Base-by-base conservation (phyloP, 2,888 invertebrate species). In the Azorinus chamasolen region DNA sequence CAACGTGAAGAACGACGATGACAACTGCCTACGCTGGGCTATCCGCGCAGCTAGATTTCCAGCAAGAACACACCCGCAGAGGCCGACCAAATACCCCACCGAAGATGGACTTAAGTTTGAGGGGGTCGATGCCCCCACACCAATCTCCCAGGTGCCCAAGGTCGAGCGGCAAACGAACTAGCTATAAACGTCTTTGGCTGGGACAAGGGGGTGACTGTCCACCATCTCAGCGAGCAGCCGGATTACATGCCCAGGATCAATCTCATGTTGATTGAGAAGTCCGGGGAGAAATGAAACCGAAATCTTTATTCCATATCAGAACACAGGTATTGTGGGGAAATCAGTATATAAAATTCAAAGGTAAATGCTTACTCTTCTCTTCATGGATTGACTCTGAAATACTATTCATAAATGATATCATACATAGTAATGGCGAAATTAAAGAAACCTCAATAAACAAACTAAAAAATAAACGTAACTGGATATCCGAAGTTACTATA, bases 1-100 rank as follows among this genome's bases (percentile, higher is more conserved):
- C n/a, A n/a, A n/a, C n/a, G n/a, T n/a, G n/a, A n/a, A 58, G 50
- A 12, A 72, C 68, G 68, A 39, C 59, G 69, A 48, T 57, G 71
- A 10, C 45, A 43, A 14, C 72, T 55, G 70, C 16, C 61, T 27
- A 16, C 24, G 24, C 25, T 18, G n/a, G n/a, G n/a, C n/a, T n/a
- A n/a, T n/a, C n/a, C n/a, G n/a, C 20, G 8, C 22, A 22, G 59
- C 14, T 0, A 14, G 16, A 4, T 41, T 46, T 18, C 48, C 20
- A 20, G 46, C 0, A 10, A 5, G 5, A 14, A 59, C n/a, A 20
- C 18, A 46, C 1, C 1, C 6, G 48, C n/a, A 57, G 18, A 22
- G 37, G 25, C 27, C 57, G 32, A 0, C 2, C 1, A 14, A 57
- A 8, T 32, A 59, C 45, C 46, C 43, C n/a, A 57, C 27, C 27